phyloP scores from a whole-genome alignment of 2,797 vertebrate genomes.

The Loriculus beryllinus region DNA sequence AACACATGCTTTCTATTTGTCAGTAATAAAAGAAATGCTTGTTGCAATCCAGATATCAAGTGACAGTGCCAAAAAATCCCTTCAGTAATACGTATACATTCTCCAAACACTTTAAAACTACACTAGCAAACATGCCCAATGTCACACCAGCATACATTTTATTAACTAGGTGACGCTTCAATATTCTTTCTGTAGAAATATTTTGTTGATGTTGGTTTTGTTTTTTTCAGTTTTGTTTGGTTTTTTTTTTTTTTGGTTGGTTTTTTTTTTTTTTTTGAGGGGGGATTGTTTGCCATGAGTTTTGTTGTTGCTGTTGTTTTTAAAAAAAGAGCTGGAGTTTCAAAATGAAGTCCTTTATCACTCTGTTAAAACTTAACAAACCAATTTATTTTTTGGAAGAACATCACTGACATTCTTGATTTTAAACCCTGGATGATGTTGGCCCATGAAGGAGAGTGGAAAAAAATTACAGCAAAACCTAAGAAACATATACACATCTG shows the following conservation, averaged over 20 bases:
- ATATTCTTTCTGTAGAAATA: background rate
- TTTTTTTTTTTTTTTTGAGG: too few species aligned
- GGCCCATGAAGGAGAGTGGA: background rate
- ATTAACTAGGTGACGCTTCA: background rate
- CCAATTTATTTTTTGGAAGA: background rate
- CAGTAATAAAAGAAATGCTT: slow-evolving; percentile 38
- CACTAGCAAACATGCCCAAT: background rate
- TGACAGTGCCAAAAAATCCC: slow-evolving; percentile 8
- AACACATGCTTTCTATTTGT: slow-evolving; percentile 53
- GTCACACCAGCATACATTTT: background rate
- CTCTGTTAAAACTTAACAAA: background rate
- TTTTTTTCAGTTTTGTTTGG: too few species aligned
- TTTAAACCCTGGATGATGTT: background rate
- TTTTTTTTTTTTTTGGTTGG: too few species aligned
- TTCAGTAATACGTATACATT: background rate
- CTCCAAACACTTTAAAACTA: background rate
- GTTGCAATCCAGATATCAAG: slow-evolving; percentile 28
- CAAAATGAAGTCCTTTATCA: background rate
- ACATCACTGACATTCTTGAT: background rate
- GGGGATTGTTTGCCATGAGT: too few species aligned
- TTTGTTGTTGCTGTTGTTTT: background rate
- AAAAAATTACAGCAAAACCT: background rate
- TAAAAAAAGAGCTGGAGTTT: background rate
- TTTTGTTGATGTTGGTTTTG: background rate
- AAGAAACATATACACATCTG: background rate